Base-by-base conservation (phyloP, 2,113 vertebrate genomes). In the Poeciliopsis prolifica region DNA sequence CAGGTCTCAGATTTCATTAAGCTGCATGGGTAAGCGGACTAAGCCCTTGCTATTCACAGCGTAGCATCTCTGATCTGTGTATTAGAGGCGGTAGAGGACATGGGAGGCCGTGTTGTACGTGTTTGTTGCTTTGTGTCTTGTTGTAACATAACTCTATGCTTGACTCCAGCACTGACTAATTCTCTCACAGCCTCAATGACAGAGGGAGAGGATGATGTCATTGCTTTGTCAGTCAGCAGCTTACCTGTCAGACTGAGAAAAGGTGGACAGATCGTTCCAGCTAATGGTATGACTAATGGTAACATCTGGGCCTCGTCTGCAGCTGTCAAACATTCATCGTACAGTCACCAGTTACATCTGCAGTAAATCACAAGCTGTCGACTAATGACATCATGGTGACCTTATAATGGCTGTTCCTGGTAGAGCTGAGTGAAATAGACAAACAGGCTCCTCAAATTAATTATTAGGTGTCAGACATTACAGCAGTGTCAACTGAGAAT, bases 381-480 rank as follows among this genome's bases (percentile, higher is more conserved):
- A 90, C 72, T 80, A 83, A 87, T 91, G 89, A 84, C 80, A 84
- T 92, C 89, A 88, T 67, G 81, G 77, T 87, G 76, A 83, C 81
- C 78, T 33, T 65, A 42, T 81, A 81, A 79, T 77, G 77, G 60
- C 81, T 83, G 78, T 72, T 84, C 67, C 78, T 31, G 63, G 68
- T 60, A 29, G 83, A 58, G 81, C 75, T 87, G 83, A 91, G 75
- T 84, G 78, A 86, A 89, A 83, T 68, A 86, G 86, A 91, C 74
- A 78, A 42, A 31, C 54, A 54, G 82, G 51, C 90, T 81, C 81
- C 72, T 61, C 30, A 30, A 61, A 68, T 42, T 60, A 65, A 88
- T 88, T 68, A 86, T 84, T 74, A 79, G 61, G 68, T 75, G 76
- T 66, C 82, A 79, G 74, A 72, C 58, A 30, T 30, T 60, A 11